Conservation (phyloP, 2,888 invertebrate species). For the Phyllotreta striolata region DNA sequence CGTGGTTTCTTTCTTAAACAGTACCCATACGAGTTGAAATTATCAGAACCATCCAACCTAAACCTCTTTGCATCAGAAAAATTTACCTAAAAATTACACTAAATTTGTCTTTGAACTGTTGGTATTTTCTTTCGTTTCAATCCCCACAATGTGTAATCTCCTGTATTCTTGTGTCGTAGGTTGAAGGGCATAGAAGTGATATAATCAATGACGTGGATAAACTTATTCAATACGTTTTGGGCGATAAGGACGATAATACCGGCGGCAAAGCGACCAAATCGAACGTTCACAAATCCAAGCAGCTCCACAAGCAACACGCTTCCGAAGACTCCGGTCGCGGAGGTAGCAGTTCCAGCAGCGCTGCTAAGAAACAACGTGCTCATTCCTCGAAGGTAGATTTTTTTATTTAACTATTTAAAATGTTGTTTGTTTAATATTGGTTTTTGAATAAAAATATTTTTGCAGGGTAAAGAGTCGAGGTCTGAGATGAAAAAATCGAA, state of each 20-base stretch:
- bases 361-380: slow-evolving; percentile 46
- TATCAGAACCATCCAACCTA: too few relatives aligned
- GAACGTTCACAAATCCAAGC: slow-evolving; percentile 50
- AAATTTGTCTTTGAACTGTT: too few relatives aligned
- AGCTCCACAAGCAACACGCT: slow-evolving; percentile 52
- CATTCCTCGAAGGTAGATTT: slow-evolving; percentile 43
- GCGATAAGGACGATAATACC: slow-evolving; percentile 66
- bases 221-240: slow-evolving; percentile 81
- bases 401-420: neutral
- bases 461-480: slow-evolving; percentile 48
- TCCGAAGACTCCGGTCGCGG: slow-evolving; percentile 44
- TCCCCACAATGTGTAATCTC: too few relatives aligned
- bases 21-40: too few relatives aligned
- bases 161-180: slow-evolving; percentile 53
- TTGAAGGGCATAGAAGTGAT: slow-evolving; percentile 81
- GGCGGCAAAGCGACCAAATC: slow-evolving; percentile 52
- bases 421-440: neutral
- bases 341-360: slow-evolving; percentile 47
- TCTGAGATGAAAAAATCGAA: slow-evolving; percentile 53
- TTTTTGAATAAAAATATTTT: slow-evolving; percentile 15
- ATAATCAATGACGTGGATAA: slow-evolving; percentile 74
- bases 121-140: too few relatives aligned
- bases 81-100: too few relatives aligned
- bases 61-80: too few relatives aligned
- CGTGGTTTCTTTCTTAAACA: too few relatives aligned